These are phyloP conservation scores for Catocala sponsa DNA, from an alignment of 2,888 invertebrate species.

Conservation along the genomic window DNA sequence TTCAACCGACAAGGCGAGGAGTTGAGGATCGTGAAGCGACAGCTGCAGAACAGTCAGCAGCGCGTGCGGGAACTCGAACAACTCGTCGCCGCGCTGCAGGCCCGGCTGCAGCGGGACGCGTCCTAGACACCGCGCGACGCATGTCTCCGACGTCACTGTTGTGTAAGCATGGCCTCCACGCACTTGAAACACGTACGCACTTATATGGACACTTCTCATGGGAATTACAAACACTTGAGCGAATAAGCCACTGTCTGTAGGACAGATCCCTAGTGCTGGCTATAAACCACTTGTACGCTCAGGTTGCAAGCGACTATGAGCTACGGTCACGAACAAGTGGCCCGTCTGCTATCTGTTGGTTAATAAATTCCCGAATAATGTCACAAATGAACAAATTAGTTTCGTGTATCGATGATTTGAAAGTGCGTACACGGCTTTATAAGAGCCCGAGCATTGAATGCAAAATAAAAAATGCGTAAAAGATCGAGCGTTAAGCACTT, in stretches of 20 bases:
- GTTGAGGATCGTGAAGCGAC: slow-evolving; percentile 92
- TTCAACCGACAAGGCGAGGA: slow-evolving; percentile 94
- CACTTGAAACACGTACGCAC: slow-evolving; percentile 3
- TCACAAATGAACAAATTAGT: too few species aligned
- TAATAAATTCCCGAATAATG: too few species aligned
- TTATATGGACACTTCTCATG: not conserved
- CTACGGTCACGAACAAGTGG: too few species aligned
- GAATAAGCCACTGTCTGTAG: too few species aligned
- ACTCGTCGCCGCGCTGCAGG: slow-evolving; percentile 90
- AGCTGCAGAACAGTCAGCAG: slow-evolving; percentile 93
- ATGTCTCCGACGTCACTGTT: too few species aligned
- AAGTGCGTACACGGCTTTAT: slow-evolving; percentile 3
- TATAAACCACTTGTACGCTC: too few species aligned
- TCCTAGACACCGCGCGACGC: slow-evolving; percentile 42
- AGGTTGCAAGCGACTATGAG: too few species aligned
- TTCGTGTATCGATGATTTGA: not conserved
- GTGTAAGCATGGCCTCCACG: not conserved
- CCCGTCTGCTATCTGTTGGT: too few species aligned
- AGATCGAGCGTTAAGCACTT: slow-evolving; percentile 43
- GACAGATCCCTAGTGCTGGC: too few species aligned
- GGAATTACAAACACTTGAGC: too few species aligned
- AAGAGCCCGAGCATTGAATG: not conserved
- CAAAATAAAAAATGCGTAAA: slow-evolving; percentile 26
- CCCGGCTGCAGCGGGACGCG: slow-evolving; percentile 63
- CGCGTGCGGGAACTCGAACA: slow-evolving; percentile 94